Percentiles rank a stretch among this genome's conserved stretches.
Conservation (phyloP, 2,888 invertebrate genomes). For the Nysson spinosus region DNA sequence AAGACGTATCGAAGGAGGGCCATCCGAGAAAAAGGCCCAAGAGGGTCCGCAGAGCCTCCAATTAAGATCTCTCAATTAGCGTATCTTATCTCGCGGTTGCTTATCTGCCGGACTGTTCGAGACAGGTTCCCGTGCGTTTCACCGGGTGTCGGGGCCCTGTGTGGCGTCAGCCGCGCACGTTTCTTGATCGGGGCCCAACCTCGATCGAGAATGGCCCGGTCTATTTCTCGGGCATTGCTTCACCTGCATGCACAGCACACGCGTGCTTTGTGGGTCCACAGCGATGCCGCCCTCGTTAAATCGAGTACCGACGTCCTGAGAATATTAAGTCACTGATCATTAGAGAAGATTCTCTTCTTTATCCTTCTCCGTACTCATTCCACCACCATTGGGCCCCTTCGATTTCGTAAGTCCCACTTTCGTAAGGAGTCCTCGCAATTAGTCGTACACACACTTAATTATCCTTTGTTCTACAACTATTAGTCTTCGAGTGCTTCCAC, state of each 20-base stretch:
- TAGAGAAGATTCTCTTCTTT: slow-evolving; percentile 38
- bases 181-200: slow-evolving; percentile 28
- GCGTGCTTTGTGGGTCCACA: slow-evolving; percentile 47
- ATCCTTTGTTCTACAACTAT: slow-evolving; percentile 8
- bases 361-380: slow-evolving; percentile 10
- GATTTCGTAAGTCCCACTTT: slow-evolving; percentile 30
- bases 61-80: slow-evolving; percentile 75
- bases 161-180: slow-evolving; percentile 26
- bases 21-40: slow-evolving; percentile 37
- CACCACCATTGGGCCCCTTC: slow-evolving; percentile 12
- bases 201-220: slow-evolving; percentile 39
- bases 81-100: slow-evolving; percentile 70
- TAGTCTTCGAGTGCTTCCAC: background rate
- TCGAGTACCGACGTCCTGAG: slow-evolving; percentile 39
- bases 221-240: slow-evolving; percentile 54
- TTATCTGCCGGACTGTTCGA: slow-evolving; percentile 53
- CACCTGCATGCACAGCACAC: slow-evolving; percentile 33
- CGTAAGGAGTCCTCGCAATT: slow-evolving; percentile 27
- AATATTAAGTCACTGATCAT: slow-evolving; percentile 57
- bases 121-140: slow-evolving; percentile 53
- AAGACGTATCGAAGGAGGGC: too few relatives aligned
- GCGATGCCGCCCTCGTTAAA: slow-evolving; percentile 58
- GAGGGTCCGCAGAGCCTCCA: slow-evolving; percentile 56
- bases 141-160: slow-evolving; percentile 20
- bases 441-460: slow-evolving; percentile 18